A percentile compares a stretch with the other conserved stretches of the same genome.
phyloP scores from a whole-genome alignment of 2,888 invertebrate genomes.

The Drosophila anomalata region DNA sequence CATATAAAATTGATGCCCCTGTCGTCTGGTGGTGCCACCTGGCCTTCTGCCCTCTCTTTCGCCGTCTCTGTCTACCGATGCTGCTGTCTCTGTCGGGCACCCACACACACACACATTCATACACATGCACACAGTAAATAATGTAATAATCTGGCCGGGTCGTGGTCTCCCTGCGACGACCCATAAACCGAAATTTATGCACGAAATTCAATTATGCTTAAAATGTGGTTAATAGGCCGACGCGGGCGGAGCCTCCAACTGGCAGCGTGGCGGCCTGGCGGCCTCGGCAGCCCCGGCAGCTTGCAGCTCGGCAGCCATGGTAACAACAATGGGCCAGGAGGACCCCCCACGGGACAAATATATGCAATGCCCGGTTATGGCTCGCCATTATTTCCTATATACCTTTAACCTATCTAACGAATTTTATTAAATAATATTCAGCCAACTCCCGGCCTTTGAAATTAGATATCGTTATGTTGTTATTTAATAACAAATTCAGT shows the following conservation, averaged over 20 bases:
- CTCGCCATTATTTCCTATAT: constrained; percentile 10
- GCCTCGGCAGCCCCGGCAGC: not conserved
- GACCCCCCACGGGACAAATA: constrained; percentile 45
- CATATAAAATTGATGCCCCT: constrained; percentile 73
- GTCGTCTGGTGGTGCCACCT: constrained; percentile 57
- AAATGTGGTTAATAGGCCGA: constrained; percentile 78
- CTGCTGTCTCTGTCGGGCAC: constrained; percentile 7
- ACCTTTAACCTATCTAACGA: constrained; percentile 26
- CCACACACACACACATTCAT: not conserved
- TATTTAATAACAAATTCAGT: constrained; percentile 72
- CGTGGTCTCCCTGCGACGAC: constrained; percentile 70
- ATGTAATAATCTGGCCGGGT: constrained; percentile 76
- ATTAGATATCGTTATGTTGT: constrained; percentile 74
- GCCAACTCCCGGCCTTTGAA: constrained; percentile 36
- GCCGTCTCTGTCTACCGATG: too few species aligned
- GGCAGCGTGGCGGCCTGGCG: constrained; percentile 12
- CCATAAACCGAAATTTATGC: constrained; percentile 78
- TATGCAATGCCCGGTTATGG: constrained; percentile 39
- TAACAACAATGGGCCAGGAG: constrained; percentile 46
- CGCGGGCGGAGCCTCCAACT: constrained; percentile 44
- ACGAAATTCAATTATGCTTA: constrained; percentile 78
- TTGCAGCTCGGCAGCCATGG: constrained; percentile 23
- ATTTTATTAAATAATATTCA: constrained; percentile 59
- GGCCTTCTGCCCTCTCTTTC: constrained; percentile 10
- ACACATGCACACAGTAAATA: constrained; percentile 65